phyloP scores from a whole-genome alignment of 2,888 invertebrate species.

The Mythimna ferrago region DNA sequence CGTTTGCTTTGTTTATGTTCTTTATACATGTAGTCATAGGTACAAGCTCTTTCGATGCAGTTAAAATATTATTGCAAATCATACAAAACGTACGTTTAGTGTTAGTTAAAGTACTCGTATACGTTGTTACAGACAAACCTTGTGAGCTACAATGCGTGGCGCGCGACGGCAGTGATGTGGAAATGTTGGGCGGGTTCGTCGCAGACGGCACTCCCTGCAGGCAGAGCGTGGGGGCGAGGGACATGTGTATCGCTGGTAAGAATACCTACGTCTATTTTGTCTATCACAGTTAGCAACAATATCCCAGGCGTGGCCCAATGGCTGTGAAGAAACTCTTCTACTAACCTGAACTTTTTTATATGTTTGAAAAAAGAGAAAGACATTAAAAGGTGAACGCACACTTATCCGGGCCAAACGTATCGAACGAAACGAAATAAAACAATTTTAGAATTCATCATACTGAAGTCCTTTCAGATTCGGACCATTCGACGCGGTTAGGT shows the following conservation, averaged over 20 bases:
- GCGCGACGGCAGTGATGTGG: constrained; percentile 92
- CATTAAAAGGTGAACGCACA: too few species aligned
- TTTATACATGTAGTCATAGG: too few species aligned
- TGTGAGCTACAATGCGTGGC: constrained; percentile 96
- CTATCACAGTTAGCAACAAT: neutral
- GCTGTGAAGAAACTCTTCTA: neutral
- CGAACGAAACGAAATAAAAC: too few species aligned
- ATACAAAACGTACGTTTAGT: neutral
- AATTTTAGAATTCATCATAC: too few species aligned
- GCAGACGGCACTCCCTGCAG: constrained; percentile 96
- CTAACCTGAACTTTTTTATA: neutral
- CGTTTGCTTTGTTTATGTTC: too few species aligned
- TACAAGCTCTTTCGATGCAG: too few species aligned
- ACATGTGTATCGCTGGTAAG: constrained; percentile 94
- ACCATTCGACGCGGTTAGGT: too few species aligned
- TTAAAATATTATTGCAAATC: neutral
- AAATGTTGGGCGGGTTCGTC: constrained; percentile 94
- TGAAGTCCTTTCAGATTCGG: too few species aligned
- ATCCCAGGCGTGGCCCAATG: neutral
- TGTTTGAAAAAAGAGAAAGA: too few species aligned
- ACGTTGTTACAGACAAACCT: constrained; percentile 91
- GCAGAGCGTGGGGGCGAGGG: constrained; percentile 93
- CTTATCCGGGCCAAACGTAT: too few species aligned
- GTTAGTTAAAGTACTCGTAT: neutral
- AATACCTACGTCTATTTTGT: neutral